A percentile compares a stretch with the other conserved stretches of the same genome.
phyloP scores from a whole-genome alignment of 2,888 invertebrate species.

The Micropterix aruncella region DNA sequence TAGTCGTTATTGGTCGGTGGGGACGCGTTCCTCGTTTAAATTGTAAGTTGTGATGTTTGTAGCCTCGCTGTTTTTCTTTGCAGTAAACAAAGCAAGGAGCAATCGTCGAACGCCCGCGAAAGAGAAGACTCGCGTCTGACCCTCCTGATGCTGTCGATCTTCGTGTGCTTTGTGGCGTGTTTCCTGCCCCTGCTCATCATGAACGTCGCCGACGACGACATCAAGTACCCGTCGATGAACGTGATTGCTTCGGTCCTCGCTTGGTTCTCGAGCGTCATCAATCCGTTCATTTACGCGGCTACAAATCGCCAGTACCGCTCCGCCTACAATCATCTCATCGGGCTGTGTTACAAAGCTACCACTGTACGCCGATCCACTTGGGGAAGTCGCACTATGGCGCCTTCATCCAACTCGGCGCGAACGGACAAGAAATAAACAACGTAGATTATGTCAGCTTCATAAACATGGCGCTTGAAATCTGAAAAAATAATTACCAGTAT shows the following conservation, averaged over 20 bases:
- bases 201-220: constrained; percentile 74
- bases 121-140: constrained; percentile 71
- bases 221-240: constrained; percentile 55
- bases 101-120: constrained; percentile 18
- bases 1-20: too few species aligned
- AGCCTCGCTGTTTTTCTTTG: constrained; percentile 12
- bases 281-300: constrained; percentile 82
- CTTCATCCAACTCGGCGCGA: constrained; percentile 33
- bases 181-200: constrained; percentile 81
- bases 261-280: constrained; percentile 82
- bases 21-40: too few species aligned
- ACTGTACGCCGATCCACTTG: constrained; percentile 26
- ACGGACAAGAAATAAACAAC: constrained; percentile 10
- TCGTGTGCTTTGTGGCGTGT: constrained; percentile 72
- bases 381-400: constrained; percentile 33
- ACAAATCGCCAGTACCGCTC: constrained; percentile 71
- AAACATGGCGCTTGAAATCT: too few species aligned
- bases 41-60: too few species aligned
- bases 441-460: too few species aligned
- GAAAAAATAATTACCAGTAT: too few species aligned
- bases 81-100: constrained; percentile 24
- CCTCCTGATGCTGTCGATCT: constrained; percentile 76
- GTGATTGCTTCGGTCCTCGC: constrained; percentile 74
- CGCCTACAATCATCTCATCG: constrained; percentile 41
- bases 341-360: constrained; percentile 27